Base-by-base conservation (phyloP, 2,888 invertebrate species). In the Cancer borealis region DNA sequence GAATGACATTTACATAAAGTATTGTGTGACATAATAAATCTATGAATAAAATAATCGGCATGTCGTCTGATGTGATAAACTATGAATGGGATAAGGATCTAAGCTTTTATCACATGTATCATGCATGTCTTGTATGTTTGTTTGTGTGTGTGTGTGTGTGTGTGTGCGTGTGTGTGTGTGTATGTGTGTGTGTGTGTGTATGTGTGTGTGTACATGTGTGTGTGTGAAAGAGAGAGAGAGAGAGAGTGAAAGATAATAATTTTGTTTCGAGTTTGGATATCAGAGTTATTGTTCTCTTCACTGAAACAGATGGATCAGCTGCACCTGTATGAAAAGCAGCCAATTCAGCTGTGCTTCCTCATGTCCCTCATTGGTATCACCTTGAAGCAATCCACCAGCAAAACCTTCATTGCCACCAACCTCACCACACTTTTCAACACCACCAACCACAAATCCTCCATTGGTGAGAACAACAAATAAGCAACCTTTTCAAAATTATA, bases 291-390 rank as follows among this genome's bases (percentile, higher is more conserved):
- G 46, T 39, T 45, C 6, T 45, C 21, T 84, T 45, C 87, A 47
- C 73, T 30, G 26, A 12, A 87, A 47, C 89, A 95, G 95, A 94
- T 95, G 95, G 95, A 95, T 0, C 95, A 95, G 91, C 30, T 95
- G 26, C 89, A 93, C 21, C 14, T 93, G 3, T 93, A 93, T 88
- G 95, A 95, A n/a, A 95, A 93, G 47, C 94, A 95, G 30, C 95
- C 49, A 30, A 90, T 87, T 49, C 91, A 88, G n/a, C 79, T 93
- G 60, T 92, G 94, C 26, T 95, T 95, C 93, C 47, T 95, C 26
- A 93, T 95, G 94, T 94, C 95, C n/a, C 73, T 93, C 12, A 66
- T 95, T 39, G 95, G 95, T 8, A 94, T 95, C 21, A 91, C 95
- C 73, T 92, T 95, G 26, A 94, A 93, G 54, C 94, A 93, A 17